A percentile compares a stretch with the other conserved stretches of the same genome.
These are phyloP conservation scores for Liposcelis brunnea DNA, from an alignment of 2,888 invertebrate species.

Conservation along the genomic window DNA sequence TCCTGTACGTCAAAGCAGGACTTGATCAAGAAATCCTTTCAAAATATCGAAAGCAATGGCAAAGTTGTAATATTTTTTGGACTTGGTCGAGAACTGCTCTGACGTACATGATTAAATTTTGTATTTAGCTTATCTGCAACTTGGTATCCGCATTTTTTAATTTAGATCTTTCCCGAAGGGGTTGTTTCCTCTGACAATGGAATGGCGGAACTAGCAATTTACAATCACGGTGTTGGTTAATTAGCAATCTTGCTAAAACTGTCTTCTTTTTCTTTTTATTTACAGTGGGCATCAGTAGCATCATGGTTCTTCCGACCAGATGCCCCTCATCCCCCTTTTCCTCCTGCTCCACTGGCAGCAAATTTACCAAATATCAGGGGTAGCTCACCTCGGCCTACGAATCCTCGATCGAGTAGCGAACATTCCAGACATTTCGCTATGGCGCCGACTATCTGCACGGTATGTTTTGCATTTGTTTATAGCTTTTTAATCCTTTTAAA, in stretches of 20 bases:
- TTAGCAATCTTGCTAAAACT: background rate
- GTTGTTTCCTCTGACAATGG: no score
- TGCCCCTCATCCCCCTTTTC: conserved; percentile 14
- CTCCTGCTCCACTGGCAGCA: conserved; percentile 12
- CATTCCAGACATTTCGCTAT: conserved; percentile 22
- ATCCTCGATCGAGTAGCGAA: conserved; percentile 16
- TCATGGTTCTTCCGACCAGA: conserved; percentile 31
- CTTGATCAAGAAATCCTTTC: no score
- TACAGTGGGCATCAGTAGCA: conserved; percentile 32
- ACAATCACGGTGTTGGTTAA: conserved; percentile 6
- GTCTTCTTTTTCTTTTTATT: conserved; percentile 17
- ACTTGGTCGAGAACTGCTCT: no score
- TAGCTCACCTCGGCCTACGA: conserved; percentile 13
- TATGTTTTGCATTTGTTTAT: conserved; percentile 18
- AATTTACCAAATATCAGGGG: conserved; percentile 2
- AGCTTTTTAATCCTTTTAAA: background rate
- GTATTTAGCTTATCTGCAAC: no score
- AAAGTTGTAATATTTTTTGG: no score
- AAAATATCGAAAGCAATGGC: no score
- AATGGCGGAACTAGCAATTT: no score
- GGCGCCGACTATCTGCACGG: conserved; percentile 28
- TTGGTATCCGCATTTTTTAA: no score
- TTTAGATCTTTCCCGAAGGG: no score
- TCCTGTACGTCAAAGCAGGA: no score
- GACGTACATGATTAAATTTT: no score